Percentiles rank a stretch among this genome's conserved stretches.
phyloP scores from a whole-genome alignment of 2,113 vertebrate genomes.

The Mungos mungo region DNA sequence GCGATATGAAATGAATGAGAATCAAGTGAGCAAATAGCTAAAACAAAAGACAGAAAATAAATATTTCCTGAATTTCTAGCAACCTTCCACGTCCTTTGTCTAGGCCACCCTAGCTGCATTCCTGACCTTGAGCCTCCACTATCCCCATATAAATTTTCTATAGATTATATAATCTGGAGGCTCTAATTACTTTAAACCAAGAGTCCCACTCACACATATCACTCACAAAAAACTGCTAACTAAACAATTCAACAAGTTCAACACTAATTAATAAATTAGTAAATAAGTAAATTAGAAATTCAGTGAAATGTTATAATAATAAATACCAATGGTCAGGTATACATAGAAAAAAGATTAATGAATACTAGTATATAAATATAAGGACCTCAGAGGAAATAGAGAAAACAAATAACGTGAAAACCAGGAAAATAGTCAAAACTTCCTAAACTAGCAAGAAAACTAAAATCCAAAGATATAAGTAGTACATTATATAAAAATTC shows the following conservation, averaged over 20 bases:
- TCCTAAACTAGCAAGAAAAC: background rate
- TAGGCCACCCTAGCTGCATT: background rate
- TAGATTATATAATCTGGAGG: background rate
- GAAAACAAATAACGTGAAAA: background rate
- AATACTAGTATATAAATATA: background rate
- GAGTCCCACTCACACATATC: background rate
- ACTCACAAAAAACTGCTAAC: background rate
- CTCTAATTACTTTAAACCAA: background rate
- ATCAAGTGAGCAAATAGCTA: slow-evolving; percentile 27
- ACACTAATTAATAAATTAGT: background rate
- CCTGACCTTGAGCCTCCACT: background rate
- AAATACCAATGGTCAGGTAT: background rate
- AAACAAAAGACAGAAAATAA: slow-evolving; percentile 44
- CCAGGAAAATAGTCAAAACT: background rate
- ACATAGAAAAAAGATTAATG: background rate
- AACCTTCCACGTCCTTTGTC: slow-evolving; percentile 7
- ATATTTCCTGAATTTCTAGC: background rate
- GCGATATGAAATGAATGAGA: background rate
- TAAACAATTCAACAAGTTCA: background rate
- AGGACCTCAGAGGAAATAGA: background rate
- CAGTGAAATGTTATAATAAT: background rate
- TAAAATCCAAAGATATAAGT: background rate
- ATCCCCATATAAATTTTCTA: background rate
- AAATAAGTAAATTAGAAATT: background rate
- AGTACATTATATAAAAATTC: background rate